Base-by-base conservation (phyloP, 2,113 vertebrate genomes). In the Chaetodon trifascialis region DNA sequence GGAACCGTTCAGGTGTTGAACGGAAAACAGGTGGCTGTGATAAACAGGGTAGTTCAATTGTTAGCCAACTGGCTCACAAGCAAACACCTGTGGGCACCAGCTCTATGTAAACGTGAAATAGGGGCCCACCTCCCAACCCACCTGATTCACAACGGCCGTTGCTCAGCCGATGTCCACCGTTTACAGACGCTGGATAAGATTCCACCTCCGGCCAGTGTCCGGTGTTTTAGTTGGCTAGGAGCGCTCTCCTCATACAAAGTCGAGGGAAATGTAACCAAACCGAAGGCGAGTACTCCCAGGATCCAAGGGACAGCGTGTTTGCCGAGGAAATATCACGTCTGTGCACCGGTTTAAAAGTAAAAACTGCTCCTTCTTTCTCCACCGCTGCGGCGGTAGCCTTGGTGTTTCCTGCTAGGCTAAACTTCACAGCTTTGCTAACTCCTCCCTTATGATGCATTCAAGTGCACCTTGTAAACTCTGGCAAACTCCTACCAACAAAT, bases 371-470 rank as follows among this genome's bases (percentile, higher is more conserved):
- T 81, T 79, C n/a, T 51, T 75, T 38, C 46, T 74, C 72, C 80
- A 34, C 49, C 77, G 47, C 62, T 56, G 64, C 46, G 44, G 84
- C 65, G 60, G 67, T 68, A 88, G 80, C 93, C 64, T 90, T 86
- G 82, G 63, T 73, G 89, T 87, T 94, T 95, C 93, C 93, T 94
- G 92, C 90, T 92, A 84, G 65, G 93, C 89, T 91, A 88, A 90
- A 89, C 90, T 90, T 91, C 88, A 81, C 75, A 83, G 87, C 65
- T 86, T 44, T 34, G 82, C 40, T 83, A 86, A 90, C 92, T 93
- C 93, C 93, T 83, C 93, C 93, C 88, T 51, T 11, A 2, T 82
- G 87, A 38, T 87, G 74, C 90, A 11, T 93, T 92, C 90, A 88
- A 12, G 55, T n/a, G 52, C 72, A 78, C 30, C 46, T 67, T 54